A percentile compares a stretch with the other conserved stretches of the same genome.
These are phyloP conservation scores for Apolygus lucorum DNA, from an alignment of 1,140 invertebrate genomes.

Conservation along the genomic window DNA sequence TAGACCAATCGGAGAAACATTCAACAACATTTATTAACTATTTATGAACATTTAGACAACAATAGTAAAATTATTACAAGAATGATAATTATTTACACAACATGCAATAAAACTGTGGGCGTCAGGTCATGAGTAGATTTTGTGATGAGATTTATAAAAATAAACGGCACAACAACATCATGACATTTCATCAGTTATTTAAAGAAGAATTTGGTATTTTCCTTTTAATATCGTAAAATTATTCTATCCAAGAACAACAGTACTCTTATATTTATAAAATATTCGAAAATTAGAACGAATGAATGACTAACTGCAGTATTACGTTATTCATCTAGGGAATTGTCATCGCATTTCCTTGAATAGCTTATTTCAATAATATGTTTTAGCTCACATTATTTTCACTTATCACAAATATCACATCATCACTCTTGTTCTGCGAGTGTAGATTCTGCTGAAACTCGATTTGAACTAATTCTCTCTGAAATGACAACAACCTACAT, in stretches of 20 bases:
- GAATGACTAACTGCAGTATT: not conserved
- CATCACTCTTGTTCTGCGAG: not conserved
- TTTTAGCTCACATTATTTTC: not conserved
- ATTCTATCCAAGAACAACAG: too few species aligned
- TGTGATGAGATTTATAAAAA: not conserved
- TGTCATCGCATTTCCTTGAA: not conserved
- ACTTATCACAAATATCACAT: not conserved
- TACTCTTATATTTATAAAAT: not conserved
- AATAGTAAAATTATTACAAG: not conserved
- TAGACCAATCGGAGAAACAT: too few species aligned
- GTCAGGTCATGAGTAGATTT: not conserved
- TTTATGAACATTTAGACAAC: not conserved
- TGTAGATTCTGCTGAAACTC: not conserved
- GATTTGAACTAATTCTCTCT: not conserved
- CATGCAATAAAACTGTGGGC: not conserved
- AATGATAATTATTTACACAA: not conserved
- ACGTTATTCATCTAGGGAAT: not conserved
- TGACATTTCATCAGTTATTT: not conserved
- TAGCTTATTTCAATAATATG: not conserved
- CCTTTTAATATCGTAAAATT: not conserved
- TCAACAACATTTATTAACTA: not conserved
- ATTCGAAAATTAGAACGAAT: not conserved
- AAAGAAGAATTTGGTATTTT: too few species aligned
- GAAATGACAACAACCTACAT: not conserved
- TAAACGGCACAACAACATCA: not conserved